These are phyloP conservation scores for Melanchra persicariae DNA, from an alignment of 2,888 invertebrate genomes.

Conservation along the genomic window DNA sequence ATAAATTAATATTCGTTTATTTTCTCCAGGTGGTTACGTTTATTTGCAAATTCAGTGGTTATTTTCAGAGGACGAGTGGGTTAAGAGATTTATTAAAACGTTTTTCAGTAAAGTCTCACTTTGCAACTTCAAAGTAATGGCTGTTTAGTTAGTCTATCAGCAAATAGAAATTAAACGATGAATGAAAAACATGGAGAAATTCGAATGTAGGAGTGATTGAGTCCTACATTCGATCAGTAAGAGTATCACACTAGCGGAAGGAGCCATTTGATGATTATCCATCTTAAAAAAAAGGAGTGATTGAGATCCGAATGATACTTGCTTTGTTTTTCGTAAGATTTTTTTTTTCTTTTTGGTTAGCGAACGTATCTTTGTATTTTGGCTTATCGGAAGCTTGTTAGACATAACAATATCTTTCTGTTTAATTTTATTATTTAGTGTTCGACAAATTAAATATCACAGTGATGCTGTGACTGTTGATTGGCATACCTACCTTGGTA, in stretches of 20 bases:
- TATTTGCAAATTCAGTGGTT: not conserved
- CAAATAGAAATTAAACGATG: conserved; percentile 11
- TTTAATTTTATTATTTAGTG: not conserved
- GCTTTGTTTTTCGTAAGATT: not conserved
- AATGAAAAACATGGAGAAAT: not conserved
- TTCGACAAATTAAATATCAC: not conserved
- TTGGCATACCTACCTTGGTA: too few relatives aligned
- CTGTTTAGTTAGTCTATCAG: conserved; percentile 19
- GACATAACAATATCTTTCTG: not conserved
- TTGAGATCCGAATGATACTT: not conserved
- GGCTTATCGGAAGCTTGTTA: not conserved
- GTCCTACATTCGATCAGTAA: too few relatives aligned
- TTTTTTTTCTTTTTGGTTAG: not conserved
- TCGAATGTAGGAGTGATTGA: not conserved
- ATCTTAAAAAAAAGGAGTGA: too few relatives aligned
- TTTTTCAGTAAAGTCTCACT: conserved; percentile 12
- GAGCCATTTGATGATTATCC: too few relatives aligned
- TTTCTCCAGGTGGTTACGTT: not conserved
- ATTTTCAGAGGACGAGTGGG: conserved; percentile 18
- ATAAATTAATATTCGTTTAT: not conserved
- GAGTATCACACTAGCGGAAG: too few relatives aligned
- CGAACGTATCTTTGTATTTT: not conserved
- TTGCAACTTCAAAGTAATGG: conserved; percentile 9
- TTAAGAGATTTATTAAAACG: conserved; percentile 3
- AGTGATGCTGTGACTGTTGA: too few relatives aligned